A percentile compares a stretch with the other conserved stretches of the same genome.
These are phyloP conservation scores for Uria aalge DNA, from an alignment of 2,113 vertebrate species.

Conservation along the genomic window DNA sequence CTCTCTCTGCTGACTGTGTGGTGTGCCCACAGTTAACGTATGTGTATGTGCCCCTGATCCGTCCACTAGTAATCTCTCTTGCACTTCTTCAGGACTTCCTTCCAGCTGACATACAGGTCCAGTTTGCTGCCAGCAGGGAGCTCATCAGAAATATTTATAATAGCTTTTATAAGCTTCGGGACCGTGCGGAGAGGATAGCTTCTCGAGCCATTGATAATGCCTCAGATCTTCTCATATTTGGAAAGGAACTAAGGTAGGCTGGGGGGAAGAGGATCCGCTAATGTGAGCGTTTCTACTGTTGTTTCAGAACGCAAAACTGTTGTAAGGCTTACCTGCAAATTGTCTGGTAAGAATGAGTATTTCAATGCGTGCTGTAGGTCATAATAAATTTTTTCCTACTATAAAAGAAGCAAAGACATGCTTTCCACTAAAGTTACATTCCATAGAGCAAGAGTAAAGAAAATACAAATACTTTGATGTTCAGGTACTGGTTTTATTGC, in stretches of 20 bases:
- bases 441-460: background rate
- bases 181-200: constrained; percentile 88
- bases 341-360: background rate
- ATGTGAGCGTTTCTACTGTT: accelerated
- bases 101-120: constrained; percentile 89
- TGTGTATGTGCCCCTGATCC: background rate
- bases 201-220: constrained; percentile 90
- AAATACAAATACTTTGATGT: background rate
- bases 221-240: constrained; percentile 90
- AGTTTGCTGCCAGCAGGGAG: constrained; percentile 90
- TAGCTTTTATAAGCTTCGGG: constrained; percentile 91
- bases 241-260: constrained; percentile 89
- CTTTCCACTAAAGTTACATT: background rate
- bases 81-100: constrained; percentile 86
- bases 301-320: background rate
- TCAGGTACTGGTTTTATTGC: background rate
- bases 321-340: background rate
- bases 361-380: background rate
- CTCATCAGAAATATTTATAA: constrained; percentile 91
- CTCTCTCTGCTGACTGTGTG: background rate
- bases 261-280: background rate
- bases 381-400: background rate
- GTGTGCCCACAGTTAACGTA: accelerated
- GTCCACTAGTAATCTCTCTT: background rate
- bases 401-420: background rate